A percentile compares a stretch with the other conserved stretches of the same genome.
Evolutionary conservation across 2,113 vertebrate species (phyloP).

Genomic region (Rhadina sibilatrix): DNA sequence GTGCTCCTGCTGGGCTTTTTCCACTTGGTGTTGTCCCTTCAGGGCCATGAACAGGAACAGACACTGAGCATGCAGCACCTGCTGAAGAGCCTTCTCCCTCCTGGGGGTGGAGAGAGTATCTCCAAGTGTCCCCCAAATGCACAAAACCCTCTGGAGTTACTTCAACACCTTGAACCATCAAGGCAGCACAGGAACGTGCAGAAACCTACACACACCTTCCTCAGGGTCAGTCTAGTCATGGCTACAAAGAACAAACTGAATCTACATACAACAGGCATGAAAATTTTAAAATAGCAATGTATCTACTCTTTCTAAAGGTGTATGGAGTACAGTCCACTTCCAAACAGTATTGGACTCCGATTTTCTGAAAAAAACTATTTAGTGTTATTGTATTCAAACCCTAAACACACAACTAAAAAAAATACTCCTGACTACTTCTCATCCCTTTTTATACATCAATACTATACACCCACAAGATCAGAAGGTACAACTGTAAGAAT

Average conservation of each 20-base stretch:
- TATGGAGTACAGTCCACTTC: background rate
- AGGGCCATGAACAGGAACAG: fast-evolving
- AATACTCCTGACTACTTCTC: background rate
- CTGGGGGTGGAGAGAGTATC: background rate
- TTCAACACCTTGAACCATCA: background rate
- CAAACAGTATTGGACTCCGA: background rate
- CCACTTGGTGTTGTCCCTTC: background rate
- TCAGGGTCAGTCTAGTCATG: fast-evolving
- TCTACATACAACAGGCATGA: background rate
- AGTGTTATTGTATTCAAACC: background rate
- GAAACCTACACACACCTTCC: background rate
- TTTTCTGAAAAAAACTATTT: background rate
- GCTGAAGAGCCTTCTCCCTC: background rate
- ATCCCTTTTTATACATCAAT: background rate
- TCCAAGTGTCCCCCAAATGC: background rate
- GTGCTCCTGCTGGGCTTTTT: background rate
- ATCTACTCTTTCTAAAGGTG: background rate
- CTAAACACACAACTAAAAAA: background rate
- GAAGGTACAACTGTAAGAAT: background rate
- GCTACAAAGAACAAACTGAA: fast-evolving
- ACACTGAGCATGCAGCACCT: background rate
- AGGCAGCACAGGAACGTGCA: fast-evolving
- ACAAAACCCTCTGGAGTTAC: background rate
- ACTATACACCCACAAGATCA: fast-evolving
- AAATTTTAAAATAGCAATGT: background rate